phyloP scores from a whole-genome alignment of 2,888 invertebrate species.

The Osedax fenrisi region DNA sequence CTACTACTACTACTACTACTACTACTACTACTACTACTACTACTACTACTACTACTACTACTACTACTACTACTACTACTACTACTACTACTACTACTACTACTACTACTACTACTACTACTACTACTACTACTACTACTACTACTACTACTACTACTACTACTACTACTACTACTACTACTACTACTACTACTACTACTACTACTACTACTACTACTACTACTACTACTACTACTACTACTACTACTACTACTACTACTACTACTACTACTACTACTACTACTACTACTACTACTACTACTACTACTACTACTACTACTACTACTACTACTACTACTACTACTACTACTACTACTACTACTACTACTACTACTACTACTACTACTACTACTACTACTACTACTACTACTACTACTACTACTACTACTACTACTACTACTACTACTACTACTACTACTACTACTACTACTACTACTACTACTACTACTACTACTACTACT shows the following conservation, averaged over 20 bases:
- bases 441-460: neutral
- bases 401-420: neutral
- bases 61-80: conserved; percentile 27
- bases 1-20: conserved; percentile 29
- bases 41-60: conserved; percentile 29
- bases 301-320: too few species aligned
- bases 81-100: too few species aligned
- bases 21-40: conserved; percentile 29
- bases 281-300: too few species aligned
- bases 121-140: conserved; percentile 20
- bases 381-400: neutral
- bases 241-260: too few species aligned
- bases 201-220: too few species aligned
- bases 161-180: too few species aligned
- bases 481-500: neutral
- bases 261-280: too few species aligned
- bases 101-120: conserved; percentile 16
- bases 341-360: neutral
- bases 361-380: neutral
- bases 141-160: too few species aligned
- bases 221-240: too few species aligned
- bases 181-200: too few species aligned
- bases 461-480: neutral
- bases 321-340: neutral
- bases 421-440: neutral